A percentile compares a stretch with the other conserved stretches of the same genome.
Evolutionary conservation across 2,888 invertebrate genomes (phyloP).

Genomic region (Eilema sororculum): DNA sequence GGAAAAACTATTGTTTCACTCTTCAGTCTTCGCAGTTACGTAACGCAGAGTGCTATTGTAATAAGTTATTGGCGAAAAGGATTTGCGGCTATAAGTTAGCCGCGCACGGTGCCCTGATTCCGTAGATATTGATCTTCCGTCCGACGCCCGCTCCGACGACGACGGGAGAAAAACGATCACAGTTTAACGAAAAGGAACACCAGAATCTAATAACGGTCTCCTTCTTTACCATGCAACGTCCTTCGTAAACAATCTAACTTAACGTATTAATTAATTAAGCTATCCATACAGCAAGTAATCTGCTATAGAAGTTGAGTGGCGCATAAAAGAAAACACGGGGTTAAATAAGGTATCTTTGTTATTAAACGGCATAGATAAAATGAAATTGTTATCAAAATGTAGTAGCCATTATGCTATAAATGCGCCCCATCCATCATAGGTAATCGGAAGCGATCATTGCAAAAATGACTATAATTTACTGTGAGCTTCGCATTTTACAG

Average conservation of each 20-base stretch:
- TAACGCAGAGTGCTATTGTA: conserved; percentile 68
- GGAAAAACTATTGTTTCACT: conserved; percentile 72
- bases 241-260: conserved; percentile 44
- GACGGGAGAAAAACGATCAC: conserved; percentile 69
- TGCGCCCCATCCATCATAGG: conserved; percentile 74
- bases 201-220: conserved; percentile 54
- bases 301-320: not conserved
- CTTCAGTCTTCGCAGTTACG: conserved; percentile 63
- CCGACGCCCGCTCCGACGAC: conserved; percentile 60
- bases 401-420: conserved; percentile 65
- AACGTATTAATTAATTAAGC: conserved; percentile 40
- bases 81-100: conserved; percentile 75
- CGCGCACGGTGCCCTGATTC: conserved; percentile 77
- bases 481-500: conserved; percentile 75
- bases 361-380: conserved; percentile 46
- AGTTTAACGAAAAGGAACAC: conserved; percentile 58
- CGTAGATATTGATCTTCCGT: conserved; percentile 78
- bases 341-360: conserved; percentile 43
- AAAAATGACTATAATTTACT: conserved; percentile 82
- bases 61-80: conserved; percentile 75
- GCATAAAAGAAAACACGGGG: conserved; percentile 26
- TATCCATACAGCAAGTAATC: conserved; percentile 20
- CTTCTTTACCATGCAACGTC: conserved; percentile 34
- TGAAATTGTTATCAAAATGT: conserved; percentile 58
- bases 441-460: conserved; percentile 84